Conservation (phyloP, 2,113 vertebrate genomes). For the Eclectus roratus region DNA sequence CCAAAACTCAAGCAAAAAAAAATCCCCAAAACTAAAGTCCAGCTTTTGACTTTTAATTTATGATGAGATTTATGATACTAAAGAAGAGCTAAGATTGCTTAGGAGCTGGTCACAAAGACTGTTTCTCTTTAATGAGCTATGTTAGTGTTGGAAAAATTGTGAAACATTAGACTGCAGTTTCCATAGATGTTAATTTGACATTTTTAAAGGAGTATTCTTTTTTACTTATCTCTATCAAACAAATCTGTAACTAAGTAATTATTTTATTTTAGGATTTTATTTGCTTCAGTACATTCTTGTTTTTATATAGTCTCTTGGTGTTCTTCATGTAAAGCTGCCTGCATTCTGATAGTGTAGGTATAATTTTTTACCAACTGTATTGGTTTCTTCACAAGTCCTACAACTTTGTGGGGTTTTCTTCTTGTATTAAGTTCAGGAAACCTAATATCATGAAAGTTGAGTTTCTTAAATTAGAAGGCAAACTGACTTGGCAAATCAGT, state of each 20-base stretch:
- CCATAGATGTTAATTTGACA: constrained; percentile 9
- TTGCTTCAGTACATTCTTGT: background rate
- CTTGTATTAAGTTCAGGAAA: background rate
- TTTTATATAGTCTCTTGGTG: background rate
- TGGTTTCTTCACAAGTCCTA: background rate
- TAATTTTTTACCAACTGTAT: background rate
- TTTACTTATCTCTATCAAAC: background rate
- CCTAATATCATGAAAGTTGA: background rate
- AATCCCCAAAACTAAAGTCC: rapidly evolving
- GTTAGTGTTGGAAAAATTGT: constrained; percentile 10
- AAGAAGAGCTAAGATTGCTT: background rate
- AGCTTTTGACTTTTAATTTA: background rate
- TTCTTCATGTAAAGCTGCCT: background rate
- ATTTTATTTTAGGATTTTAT: constrained; percentile 6
- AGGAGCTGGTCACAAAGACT: background rate
- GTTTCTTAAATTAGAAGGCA: background rate
- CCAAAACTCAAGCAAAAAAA: background rate
- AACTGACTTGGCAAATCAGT: background rate
- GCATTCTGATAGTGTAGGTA: background rate
- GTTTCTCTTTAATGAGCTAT: constrained; percentile 25
- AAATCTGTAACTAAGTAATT: background rate
- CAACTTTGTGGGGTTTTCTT: background rate
- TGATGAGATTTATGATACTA: background rate
- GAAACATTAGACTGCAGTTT: constrained; percentile 31
- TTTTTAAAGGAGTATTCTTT: constrained; percentile 12